phyloP scores from a whole-genome alignment of 2,797 vertebrate genomes.

The Argentina silus region DNA sequence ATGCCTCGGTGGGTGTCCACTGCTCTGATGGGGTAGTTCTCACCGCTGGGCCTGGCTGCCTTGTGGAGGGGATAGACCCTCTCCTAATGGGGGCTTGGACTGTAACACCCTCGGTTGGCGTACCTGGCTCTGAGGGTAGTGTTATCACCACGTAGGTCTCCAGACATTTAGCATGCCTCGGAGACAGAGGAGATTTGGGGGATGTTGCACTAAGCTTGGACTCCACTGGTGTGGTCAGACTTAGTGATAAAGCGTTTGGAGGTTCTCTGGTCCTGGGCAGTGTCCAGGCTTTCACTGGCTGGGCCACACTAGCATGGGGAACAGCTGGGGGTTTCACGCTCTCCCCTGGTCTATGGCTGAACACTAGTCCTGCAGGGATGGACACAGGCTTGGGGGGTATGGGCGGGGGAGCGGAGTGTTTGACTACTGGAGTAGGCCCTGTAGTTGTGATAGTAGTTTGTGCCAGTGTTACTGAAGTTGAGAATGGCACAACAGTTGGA shows the following conservation, averaged over 20 bases:
- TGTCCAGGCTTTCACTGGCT: slow-evolving; percentile 73
- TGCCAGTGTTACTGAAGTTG: slow-evolving; percentile 41
- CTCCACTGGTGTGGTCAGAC: slow-evolving; percentile 85
- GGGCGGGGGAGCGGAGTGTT: slow-evolving; percentile 85
- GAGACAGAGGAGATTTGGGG: slow-evolving; percentile 93
- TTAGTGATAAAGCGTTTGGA: slow-evolving; percentile 86
- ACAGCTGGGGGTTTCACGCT: slow-evolving; percentile 85
- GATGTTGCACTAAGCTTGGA: slow-evolving; percentile 83
- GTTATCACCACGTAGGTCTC: slow-evolving; percentile 98
- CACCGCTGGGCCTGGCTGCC: slow-evolving; percentile 70
- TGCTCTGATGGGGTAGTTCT: slow-evolving; percentile 69
- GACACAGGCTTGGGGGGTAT: slow-evolving; percentile 93
- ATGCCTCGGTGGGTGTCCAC: slow-evolving; percentile 63
- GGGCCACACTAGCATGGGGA: neutral
- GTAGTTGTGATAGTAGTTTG: slow-evolving; percentile 56
- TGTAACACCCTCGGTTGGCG: slow-evolving; percentile 82
- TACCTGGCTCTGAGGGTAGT: slow-evolving; percentile 94
- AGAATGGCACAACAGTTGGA: slow-evolving; percentile 49
- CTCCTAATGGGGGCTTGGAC: slow-evolving; percentile 76
- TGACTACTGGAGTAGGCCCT: slow-evolving; percentile 66
- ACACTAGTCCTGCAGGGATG: slow-evolving; percentile 91
- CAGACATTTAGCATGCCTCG: slow-evolving; percentile 87
- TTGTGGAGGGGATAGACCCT: slow-evolving; percentile 73
- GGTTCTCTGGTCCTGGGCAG: slow-evolving; percentile 84
- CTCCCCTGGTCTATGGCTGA: slow-evolving; percentile 88